These are phyloP conservation scores for Ornithorhynchus anatinus DNA, from an alignment of 2,113 vertebrate species.

Conservation along the genomic window DNA sequence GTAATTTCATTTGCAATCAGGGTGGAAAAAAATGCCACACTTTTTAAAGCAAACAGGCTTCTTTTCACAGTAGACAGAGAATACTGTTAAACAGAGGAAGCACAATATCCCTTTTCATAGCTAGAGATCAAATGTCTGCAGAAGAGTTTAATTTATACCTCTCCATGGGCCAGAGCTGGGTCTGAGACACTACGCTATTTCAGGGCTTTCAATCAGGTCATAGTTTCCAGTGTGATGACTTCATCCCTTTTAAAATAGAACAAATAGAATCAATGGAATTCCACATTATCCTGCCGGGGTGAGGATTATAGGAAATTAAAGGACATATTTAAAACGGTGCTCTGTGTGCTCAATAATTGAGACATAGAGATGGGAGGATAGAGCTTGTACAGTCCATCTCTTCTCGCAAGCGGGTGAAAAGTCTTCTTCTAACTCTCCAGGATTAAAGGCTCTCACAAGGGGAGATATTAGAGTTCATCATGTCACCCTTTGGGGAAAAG, in stretches of 20 bases:
- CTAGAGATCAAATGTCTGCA: slow-evolving; percentile 74
- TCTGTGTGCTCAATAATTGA: slow-evolving; percentile 44
- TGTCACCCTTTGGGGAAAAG: too few species aligned
- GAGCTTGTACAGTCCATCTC: slow-evolving; percentile 30
- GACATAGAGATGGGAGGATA: slow-evolving; percentile 40
- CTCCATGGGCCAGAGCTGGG: slow-evolving; percentile 65
- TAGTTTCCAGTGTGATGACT: slow-evolving; percentile 75
- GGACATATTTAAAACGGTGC: slow-evolving; percentile 55
- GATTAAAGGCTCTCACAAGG: too few species aligned
- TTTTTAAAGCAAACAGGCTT: slow-evolving; percentile 68
- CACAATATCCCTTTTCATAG: slow-evolving; percentile 78
- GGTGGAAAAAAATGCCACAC: slow-evolving; percentile 62
- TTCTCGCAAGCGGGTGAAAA: slow-evolving; percentile 21
- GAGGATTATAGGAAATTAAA: slow-evolving; percentile 73
- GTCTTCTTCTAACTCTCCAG: slow-evolving; percentile 18
- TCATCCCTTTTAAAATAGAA: slow-evolving; percentile 75
- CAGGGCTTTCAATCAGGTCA: slow-evolving; percentile 69
- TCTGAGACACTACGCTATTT: slow-evolving; percentile 70
- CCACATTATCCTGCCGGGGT: slow-evolving; percentile 62
- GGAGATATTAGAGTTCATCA: too few species aligned
- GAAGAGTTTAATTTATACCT: slow-evolving; percentile 77
- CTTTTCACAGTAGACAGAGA: slow-evolving; percentile 74
- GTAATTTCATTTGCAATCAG: slow-evolving; percentile 66
- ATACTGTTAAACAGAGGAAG: slow-evolving; percentile 71
- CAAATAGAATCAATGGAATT: slow-evolving; percentile 75